These are phyloP conservation scores for Ispidina picta DNA, from an alignment of 2,797 vertebrate genomes.

Conservation along the genomic window DNA sequence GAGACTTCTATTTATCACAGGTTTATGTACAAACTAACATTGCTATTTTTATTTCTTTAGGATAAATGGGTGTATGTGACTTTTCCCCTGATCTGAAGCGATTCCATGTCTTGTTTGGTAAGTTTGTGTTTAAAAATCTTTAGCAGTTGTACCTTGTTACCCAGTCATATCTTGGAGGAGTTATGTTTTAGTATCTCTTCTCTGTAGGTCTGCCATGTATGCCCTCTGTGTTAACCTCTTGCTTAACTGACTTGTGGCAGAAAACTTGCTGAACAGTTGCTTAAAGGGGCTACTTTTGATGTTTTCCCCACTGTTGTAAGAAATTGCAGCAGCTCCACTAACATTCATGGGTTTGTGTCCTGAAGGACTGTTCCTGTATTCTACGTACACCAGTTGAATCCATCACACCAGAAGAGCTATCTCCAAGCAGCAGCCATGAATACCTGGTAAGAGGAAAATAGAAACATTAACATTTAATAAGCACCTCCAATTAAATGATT, in stretches of 20 bases:
- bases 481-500: no score
- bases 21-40: slow-evolving; percentile 10
- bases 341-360: slow-evolving; percentile 39
- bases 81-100: slow-evolving; percentile 74
- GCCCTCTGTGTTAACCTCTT: not conserved
- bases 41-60: slow-evolving; percentile 45
- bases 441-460: slow-evolving; percentile 84
- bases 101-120: slow-evolving; percentile 99
- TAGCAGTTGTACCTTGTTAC: not conserved
- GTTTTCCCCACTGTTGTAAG: not conserved
- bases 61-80: slow-evolving; percentile 82
- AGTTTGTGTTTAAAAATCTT: slow-evolving; percentile 67
- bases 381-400: slow-evolving; percentile 92
- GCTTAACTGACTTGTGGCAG: not conserved
- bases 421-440: slow-evolving; percentile 86
- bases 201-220: not conserved
- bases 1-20: not conserved
- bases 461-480: not conserved
- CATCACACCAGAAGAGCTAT: slow-evolving; percentile 88
- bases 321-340: not conserved
- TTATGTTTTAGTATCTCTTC: not conserved
- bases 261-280: not conserved
- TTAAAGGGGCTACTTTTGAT: not conserved
- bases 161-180: not conserved
- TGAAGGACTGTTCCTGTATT: slow-evolving; percentile 96